These are phyloP conservation scores for Rousettus madagascariensis DNA, from an alignment of 2,797 vertebrate species.

Conservation along the genomic window DNA sequence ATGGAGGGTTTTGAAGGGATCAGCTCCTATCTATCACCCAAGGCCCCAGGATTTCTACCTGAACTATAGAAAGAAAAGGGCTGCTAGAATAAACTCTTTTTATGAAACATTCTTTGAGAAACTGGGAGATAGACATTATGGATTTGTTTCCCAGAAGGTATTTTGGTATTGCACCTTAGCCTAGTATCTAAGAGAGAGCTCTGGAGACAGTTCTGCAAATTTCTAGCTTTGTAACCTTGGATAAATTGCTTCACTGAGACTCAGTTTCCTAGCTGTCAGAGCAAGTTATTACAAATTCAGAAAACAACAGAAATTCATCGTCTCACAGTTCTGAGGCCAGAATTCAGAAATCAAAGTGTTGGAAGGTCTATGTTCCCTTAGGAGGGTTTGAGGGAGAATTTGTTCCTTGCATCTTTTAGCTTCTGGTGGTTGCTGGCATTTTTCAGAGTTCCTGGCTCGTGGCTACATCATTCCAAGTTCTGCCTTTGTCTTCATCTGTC, in stretches of 20 bases:
- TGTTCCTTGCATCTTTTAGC: not conserved
- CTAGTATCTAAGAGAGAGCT: not conserved
- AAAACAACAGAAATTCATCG: not conserved
- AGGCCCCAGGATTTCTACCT: not conserved
- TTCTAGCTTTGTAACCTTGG: not conserved
- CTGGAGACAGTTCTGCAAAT: not conserved
- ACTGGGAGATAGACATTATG: not conserved
- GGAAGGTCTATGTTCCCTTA: not conserved
- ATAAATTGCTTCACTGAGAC: not conserved
- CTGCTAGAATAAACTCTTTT: not conserved
- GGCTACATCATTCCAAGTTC: not conserved
- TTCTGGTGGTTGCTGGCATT: not conserved
- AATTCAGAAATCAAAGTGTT: not conserved
- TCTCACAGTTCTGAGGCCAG: not conserved
- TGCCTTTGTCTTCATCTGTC: not conserved
- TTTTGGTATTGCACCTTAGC: not conserved
- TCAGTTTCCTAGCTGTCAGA: not conserved
- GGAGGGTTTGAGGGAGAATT: not conserved
- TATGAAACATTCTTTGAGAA: constrained; percentile 2
- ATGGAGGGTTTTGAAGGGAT: not conserved
- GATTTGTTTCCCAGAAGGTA: not conserved
- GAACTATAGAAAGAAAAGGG: not conserved
- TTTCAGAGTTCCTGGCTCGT: not conserved
- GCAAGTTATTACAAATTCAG: not conserved
- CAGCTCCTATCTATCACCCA: not conserved